Evolutionary conservation across 2,797 vertebrate genomes (phyloP), one percentile per base, ranked within the genome.

Genomic region (Crypturellus tataupa): DNA sequence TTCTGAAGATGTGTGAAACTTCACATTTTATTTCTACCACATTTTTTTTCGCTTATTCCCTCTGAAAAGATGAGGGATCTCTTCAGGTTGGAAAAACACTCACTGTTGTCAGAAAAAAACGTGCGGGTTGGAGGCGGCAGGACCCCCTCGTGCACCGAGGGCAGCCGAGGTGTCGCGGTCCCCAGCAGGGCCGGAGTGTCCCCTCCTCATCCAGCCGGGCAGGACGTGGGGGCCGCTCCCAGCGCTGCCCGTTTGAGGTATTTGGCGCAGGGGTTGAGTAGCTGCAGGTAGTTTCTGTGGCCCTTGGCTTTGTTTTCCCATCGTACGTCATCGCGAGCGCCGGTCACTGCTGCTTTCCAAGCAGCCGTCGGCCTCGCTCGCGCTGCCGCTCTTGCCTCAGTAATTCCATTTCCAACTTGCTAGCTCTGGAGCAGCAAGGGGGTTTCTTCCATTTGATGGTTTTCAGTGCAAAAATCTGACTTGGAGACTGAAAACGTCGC

Each of bases 361-460:
- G 56, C 70, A 73, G 86, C 80, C 94, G 92, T 65, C 89, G 80
- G 84, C 49, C 65, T 60, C 75, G 62, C 83, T 93, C 53, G 42
- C 80, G 56, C 91, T 95, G 31, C 89, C 73, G 23, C 72, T 95
- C 88, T 75, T 80, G 73, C 71, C 76, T 87, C 69, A 73, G 47
- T 89, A 78, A 92, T 96, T 96, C 89, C 68, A 33, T 95, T 96
- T 97, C 89, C 86, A 89, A 87, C 88, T 89, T 19, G 21, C 79
- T 97, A 51, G n/a, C 80, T 90, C 60, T 67, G 56, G 39, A 84
- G 46, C 17, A 85, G 68, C 55, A 82, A 82, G 44, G 46, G 46
- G 4, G 10, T 71, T 92, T 84, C 81, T 80, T 62, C 93, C 44
- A 62, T 88, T 53, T 63, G 29, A 78, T 79, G 21, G 5, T 10